Evolutionary conservation across 2,888 invertebrate genomes (phyloP).

Genomic region (Cremastinae sp.): DNA sequence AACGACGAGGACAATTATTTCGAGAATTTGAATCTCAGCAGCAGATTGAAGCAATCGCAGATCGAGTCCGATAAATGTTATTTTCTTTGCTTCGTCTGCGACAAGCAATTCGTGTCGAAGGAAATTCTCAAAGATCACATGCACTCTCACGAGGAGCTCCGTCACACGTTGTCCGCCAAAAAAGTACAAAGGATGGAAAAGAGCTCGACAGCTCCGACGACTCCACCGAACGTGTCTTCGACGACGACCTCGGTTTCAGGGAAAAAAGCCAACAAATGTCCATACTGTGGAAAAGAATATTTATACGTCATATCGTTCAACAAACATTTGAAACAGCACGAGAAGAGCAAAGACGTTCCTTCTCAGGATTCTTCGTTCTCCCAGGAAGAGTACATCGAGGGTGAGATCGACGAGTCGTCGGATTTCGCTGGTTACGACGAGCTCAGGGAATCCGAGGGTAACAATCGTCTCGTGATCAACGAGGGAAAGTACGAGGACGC

Average conservation of each 20-base stretch:
- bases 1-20: slow-evolving; percentile 77
- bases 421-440: slow-evolving; percentile 64
- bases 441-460: slow-evolving; percentile 54
- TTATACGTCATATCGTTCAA: slow-evolving; percentile 77
- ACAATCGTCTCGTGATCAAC: slow-evolving; percentile 32
- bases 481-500: slow-evolving; percentile 50
- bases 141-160: slow-evolving; percentile 77
- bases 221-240: slow-evolving; percentile 33
- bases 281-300: slow-evolving; percentile 78
- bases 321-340: slow-evolving; percentile 77
- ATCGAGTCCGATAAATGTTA: slow-evolving; percentile 71
- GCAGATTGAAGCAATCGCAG: slow-evolving; percentile 71
- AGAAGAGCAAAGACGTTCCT: slow-evolving; percentile 68
- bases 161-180: slow-evolving; percentile 70
- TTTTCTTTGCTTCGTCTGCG: slow-evolving; percentile 77
- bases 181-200: slow-evolving; percentile 71
- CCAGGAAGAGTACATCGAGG: slow-evolving; percentile 68
- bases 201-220: slow-evolving; percentile 37
- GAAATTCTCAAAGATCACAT: slow-evolving; percentile 77
- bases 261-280: slow-evolving; percentile 76
- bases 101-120: slow-evolving; percentile 76
- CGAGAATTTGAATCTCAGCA: slow-evolving; percentile 77
- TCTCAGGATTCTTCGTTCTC: slow-evolving; percentile 60
- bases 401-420: slow-evolving; percentile 60
- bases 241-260: slow-evolving; percentile 68